A percentile compares a stretch with the other conserved stretches of the same genome.
phyloP scores from a whole-genome alignment of 35 echinoderm and acorn worm genomes.

The Patiria miniata region DNA sequence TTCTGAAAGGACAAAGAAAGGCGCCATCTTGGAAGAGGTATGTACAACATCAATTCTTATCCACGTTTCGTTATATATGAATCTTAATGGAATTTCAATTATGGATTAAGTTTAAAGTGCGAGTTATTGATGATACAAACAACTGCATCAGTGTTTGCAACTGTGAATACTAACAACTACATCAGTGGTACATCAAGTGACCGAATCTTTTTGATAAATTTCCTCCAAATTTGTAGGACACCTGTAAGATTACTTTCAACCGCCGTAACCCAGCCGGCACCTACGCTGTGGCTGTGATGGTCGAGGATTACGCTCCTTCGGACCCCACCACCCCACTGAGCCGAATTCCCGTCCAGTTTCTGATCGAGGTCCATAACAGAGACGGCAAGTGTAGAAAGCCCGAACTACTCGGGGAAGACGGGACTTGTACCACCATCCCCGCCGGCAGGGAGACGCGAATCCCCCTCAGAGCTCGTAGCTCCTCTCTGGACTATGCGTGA shows the following conservation, averaged over 20 bases:
- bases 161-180: too few relatives aligned
- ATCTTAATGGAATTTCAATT: too few relatives aligned
- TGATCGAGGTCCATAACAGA: background rate
- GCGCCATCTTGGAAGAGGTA: background rate
- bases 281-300: slow-evolving; percentile 32
- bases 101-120: too few relatives aligned
- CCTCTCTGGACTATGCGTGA: background rate
- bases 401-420: background rate
- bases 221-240: background rate
- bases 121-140: too few relatives aligned
- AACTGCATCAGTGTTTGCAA: too few relatives aligned
- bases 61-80: too few relatives aligned
- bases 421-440: slow-evolving; percentile 35
- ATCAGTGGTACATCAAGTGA: too few relatives aligned
- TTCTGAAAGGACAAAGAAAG: background rate
- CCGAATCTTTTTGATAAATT: too few relatives aligned
- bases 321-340: background rate
- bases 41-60: background rate
- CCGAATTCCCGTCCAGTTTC: slow-evolving; percentile 30
- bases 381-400: background rate
- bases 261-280: background rate
- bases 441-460: background rate
- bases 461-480: background rate
- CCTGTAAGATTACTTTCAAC: slow-evolving; percentile 19
- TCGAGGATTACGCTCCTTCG: slow-evolving; percentile 30